Base-by-base conservation (phyloP, 2,888 invertebrate genomes). In the Athripsodes cinereus region DNA sequence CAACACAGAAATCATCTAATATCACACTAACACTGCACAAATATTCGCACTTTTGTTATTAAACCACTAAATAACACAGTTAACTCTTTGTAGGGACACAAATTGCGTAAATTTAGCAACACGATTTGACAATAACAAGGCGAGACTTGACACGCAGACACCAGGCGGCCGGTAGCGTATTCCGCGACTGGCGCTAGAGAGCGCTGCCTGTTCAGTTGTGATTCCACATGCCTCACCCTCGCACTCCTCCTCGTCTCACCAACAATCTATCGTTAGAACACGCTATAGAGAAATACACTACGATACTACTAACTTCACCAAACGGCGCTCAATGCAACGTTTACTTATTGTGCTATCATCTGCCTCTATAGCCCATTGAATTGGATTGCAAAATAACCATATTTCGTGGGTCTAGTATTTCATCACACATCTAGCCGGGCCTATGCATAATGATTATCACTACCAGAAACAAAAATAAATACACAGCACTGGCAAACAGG, bases 141-240 rank as follows among this genome's bases (percentile, higher is more conserved):
- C 54, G 53, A 73, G 77, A 77, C 78, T 76, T 79, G 78, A 79
- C 78, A 79, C 78, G 78, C 78, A 78, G 76, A 76, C 78, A 78
- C 72, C 59, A 57, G 53, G 47, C 60, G 59, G 57, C 61, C 57
- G 59, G 59, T 53, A 47, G 60, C 60, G 60, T 60, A 49, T 60
- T 53, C 53, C 60, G 57, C 57, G 57, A 60, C 60, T 60, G 60
- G 22, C 60, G 60, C 18, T 49, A 60, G 60, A 60, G 60, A 21
- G 60, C 60, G 57, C 60, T 57, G 53, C 53, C 53, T 20, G 55
- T 51, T 49, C 19, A 22, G 26, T 26, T 16, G 44, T 22, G 19
- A 40, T 40, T 50, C 40, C 31, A 10, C 22, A 49, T 34, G 46
- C 57, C 22, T 53, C 57, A 11, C 48, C 58, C 53, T 49, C 52